These are phyloP conservation scores for Archips crataeganus DNA, from an alignment of 2,888 invertebrate genomes.

Conservation along the genomic window DNA sequence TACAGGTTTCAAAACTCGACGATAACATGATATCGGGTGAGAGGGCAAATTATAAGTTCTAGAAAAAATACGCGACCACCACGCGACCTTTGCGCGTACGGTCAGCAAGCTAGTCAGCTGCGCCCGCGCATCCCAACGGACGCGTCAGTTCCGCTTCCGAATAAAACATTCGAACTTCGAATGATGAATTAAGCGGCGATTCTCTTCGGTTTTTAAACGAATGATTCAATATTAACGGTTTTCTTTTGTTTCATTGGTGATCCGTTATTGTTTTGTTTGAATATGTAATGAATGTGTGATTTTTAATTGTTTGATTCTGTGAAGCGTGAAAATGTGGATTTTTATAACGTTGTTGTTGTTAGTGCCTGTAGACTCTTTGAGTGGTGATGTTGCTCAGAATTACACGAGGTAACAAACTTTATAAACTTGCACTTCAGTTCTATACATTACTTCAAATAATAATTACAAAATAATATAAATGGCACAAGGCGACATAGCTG, in stretches of 20 bases:
- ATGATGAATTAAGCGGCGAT: not conserved
- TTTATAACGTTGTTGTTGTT: slow-evolving; percentile 46
- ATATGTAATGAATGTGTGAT: slow-evolving; percentile 1
- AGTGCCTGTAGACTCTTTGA: slow-evolving; percentile 44
- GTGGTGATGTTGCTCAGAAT: slow-evolving; percentile 45
- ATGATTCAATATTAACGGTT: not conserved
- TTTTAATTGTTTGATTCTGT: slow-evolving; percentile 16
- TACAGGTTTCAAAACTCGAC: too few relatives aligned
- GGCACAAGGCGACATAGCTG: too few relatives aligned
- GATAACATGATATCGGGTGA: too few relatives aligned
- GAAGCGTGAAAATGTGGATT: slow-evolving; percentile 44
- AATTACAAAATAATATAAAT: too few relatives aligned
- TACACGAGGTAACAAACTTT: slow-evolving; percentile 48
- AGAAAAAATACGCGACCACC: too few relatives aligned
- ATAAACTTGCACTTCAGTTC: not conserved
- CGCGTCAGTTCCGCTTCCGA: slow-evolving; percentile 45
- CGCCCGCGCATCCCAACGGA: slow-evolving; percentile 53
- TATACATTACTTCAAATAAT: too few relatives aligned
- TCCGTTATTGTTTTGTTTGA: not conserved
- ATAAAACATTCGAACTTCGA: slow-evolving; percentile 25
- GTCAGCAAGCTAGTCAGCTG: slow-evolving; percentile 53
- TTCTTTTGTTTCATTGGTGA: slow-evolving; percentile 12
- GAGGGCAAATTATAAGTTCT: too few relatives aligned
- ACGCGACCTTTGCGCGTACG: slow-evolving; percentile 49
- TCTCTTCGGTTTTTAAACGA: slow-evolving; percentile 2